Evolutionary conservation across 2,797 vertebrate genomes (phyloP).

Genomic region (Otus scops): DNA sequence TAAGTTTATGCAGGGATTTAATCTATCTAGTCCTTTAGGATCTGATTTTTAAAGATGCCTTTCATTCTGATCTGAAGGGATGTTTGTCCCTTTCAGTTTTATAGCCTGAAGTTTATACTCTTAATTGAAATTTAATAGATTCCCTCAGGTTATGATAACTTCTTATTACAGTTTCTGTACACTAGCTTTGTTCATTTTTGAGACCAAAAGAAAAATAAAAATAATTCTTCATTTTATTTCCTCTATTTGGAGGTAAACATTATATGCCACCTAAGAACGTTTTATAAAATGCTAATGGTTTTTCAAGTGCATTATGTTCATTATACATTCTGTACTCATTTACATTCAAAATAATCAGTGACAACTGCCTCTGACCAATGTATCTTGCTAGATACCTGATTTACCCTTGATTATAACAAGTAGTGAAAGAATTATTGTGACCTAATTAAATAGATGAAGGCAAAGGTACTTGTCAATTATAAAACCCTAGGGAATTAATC

Average conservation of each 20-base stretch:
- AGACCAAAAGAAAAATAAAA: not conserved
- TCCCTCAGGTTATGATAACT: constrained; percentile 54
- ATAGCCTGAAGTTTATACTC: constrained; percentile 71
- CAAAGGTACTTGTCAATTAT: not conserved
- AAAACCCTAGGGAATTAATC: not conserved
- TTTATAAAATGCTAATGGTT: not conserved
- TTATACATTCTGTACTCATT: not conserved
- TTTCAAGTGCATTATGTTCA: not conserved
- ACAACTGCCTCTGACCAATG: not conserved
- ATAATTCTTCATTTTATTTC: not conserved
- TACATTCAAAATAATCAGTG: not conserved
- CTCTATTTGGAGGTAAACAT: not conserved
- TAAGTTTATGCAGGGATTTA: constrained; percentile 59
- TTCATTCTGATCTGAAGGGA: constrained; percentile 36
- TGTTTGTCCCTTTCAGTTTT: constrained; percentile 54
- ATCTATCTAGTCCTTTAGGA: constrained; percentile 63
- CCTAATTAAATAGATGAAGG: not conserved
- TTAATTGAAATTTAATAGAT: constrained; percentile 65
- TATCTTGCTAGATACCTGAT: not conserved
- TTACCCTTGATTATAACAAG: not conserved
- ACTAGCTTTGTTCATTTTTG: constrained; percentile 13
- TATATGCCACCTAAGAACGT: not conserved
- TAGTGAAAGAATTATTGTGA: not conserved
- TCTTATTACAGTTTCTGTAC: constrained; percentile 4
- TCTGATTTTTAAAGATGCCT: constrained; percentile 43